Evolutionary conservation across 2,113 vertebrate genomes (phyloP).

Genomic region (Malurus cyaneus): DNA sequence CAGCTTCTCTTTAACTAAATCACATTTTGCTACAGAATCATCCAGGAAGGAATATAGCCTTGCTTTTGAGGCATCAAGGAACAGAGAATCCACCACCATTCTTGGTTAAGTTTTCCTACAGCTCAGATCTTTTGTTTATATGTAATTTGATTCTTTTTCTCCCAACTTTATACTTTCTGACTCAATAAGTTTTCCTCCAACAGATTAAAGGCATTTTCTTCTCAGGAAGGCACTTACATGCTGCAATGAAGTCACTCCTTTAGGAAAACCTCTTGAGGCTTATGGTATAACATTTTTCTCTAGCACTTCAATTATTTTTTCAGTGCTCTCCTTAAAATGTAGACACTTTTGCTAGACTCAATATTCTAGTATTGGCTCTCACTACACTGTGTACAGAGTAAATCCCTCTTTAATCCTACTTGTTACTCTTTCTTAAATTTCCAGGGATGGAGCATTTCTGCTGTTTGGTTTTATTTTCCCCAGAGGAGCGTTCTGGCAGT

Average conservation of each 20-base stretch:
- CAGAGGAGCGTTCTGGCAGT: neutral
- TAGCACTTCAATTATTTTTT: slow-evolving; percentile 4
- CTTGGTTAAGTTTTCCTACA: neutral
- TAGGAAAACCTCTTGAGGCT: slow-evolving; percentile 3
- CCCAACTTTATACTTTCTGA: neutral
- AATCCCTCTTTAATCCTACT: slow-evolving; percentile 26
- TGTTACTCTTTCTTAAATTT: neutral
- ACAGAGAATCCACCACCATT: neutral
- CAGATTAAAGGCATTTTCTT: neutral
- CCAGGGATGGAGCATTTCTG: neutral
- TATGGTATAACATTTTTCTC: neutral
- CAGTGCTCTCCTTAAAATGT: neutral
- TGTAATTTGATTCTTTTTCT: neutral
- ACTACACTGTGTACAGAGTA: neutral
- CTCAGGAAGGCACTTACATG: neutral
- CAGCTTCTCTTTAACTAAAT: neutral
- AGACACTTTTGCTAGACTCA: neutral
- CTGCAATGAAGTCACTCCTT: neutral
- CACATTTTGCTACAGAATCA: neutral
- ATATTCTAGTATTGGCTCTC: neutral
- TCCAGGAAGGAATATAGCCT: neutral
- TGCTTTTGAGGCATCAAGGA: neutral
- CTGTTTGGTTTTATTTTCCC: neutral
- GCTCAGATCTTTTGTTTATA: neutral
- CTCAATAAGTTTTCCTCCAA: neutral